Conservation (phyloP, 2,113 vertebrate species). For the Corydoras sp. region DNA sequence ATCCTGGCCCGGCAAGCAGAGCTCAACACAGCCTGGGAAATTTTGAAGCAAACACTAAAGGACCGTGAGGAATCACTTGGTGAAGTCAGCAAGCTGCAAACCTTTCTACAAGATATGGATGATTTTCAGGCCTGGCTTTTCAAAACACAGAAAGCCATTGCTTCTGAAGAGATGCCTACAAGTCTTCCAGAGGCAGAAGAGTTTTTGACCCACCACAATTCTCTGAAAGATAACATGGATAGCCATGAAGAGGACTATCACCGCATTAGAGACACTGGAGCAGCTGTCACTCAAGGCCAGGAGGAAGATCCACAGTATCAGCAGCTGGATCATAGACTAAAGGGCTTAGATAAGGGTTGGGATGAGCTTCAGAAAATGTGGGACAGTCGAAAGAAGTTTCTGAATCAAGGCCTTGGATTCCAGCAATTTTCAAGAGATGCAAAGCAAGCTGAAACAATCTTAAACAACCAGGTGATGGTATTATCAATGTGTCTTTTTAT, state of each 20-base stretch:
- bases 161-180: slow-evolving; percentile 76
- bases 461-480: slow-evolving; percentile 83
- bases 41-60: slow-evolving; percentile 71
- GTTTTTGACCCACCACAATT: slow-evolving; percentile 72
- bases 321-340: slow-evolving; percentile 77
- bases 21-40: slow-evolving; percentile 70
- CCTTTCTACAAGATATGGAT: slow-evolving; percentile 88
- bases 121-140: slow-evolving; percentile 93
- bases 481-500: too few species aligned
- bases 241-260: slow-evolving; percentile 70
- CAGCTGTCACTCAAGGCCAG: slow-evolving; percentile 66
- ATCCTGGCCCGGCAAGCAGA: slow-evolving; percentile 60
- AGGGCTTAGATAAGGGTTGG: slow-evolving; percentile 79
- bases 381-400: slow-evolving; percentile 73
- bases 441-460: slow-evolving; percentile 82
- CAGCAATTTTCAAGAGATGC: slow-evolving; percentile 87
- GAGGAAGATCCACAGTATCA: slow-evolving; percentile 85
- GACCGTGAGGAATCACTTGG: slow-evolving; percentile 78
- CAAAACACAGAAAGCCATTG: slow-evolving; percentile 80
- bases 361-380: slow-evolving; percentile 81
- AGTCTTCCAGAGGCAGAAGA: slow-evolving; percentile 81
- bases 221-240: slow-evolving; percentile 69
- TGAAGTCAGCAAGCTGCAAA: slow-evolving; percentile 89
- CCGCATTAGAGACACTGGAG: slow-evolving; percentile 65
- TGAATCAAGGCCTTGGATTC: slow-evolving; percentile 79